Evolutionary conservation across 2,113 vertebrate genomes (phyloP).

Genomic region (Jacana jacana): DNA sequence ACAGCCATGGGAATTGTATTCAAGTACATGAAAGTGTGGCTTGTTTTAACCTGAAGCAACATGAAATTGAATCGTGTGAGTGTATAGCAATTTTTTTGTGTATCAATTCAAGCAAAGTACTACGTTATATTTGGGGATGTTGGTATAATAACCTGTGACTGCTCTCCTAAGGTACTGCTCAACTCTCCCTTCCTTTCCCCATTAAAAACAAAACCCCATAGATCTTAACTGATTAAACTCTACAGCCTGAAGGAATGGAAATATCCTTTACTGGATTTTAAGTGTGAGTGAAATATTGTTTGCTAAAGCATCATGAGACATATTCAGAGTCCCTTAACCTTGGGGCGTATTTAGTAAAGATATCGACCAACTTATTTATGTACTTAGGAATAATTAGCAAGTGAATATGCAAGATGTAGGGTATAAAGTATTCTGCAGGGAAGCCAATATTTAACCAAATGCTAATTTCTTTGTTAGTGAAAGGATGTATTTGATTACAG

Average conservation of each 20-base stretch:
- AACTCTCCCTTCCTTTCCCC: background rate
- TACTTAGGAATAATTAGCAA: conserved; percentile 14
- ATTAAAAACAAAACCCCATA: background rate
- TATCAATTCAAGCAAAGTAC: conserved; percentile 38
- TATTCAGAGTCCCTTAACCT: conserved; percentile 42
- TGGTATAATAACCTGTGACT: conserved; percentile 52
- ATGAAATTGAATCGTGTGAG: conserved; percentile 66
- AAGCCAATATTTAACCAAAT: background rate
- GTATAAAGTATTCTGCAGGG: background rate
- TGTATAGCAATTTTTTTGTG: conserved; percentile 31
- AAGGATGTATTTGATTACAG: background rate
- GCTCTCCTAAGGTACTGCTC: background rate
- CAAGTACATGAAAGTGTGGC: conserved; percentile 61
- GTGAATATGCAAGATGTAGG: background rate
- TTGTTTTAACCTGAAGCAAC: conserved; percentile 75
- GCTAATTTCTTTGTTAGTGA: background rate
- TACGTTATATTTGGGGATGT: conserved; percentile 50
- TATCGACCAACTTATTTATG: background rate
- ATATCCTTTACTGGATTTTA: conserved; percentile 27
- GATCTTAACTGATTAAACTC: background rate
- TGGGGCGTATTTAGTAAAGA: background rate
- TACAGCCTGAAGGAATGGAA: conserved; percentile 27
- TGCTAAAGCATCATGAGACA: conserved; percentile 31
- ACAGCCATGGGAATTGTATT: conserved; percentile 56
- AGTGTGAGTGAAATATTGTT: background rate